These are phyloP conservation scores for Microplitis manilae DNA, from an alignment of 2,888 invertebrate genomes.

Conservation along the genomic window DNA sequence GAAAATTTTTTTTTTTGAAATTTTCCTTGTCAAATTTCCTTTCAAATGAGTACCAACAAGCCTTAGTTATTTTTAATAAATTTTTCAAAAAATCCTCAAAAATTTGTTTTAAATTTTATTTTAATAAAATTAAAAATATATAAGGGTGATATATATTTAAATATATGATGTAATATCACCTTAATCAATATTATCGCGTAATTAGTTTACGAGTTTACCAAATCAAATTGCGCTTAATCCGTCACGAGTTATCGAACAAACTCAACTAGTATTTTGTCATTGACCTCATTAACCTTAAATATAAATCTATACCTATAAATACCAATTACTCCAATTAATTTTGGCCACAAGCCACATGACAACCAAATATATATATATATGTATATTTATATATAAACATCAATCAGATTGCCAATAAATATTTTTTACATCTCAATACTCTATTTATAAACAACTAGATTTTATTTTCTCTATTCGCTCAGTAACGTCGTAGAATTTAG, in stretches of 20 bases:
- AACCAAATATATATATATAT: constrained; percentile 6
- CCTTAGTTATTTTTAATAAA: too few species aligned
- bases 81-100: too few species aligned
- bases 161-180: too few species aligned
- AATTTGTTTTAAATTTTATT: too few species aligned
- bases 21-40: too few species aligned
- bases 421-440: background rate
- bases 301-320: background rate
- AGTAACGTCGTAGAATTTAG: background rate
- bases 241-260: constrained; percentile 9
- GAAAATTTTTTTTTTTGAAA: too few species aligned
- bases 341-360: constrained; percentile 36
- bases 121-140: too few species aligned
- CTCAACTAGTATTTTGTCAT: constrained; percentile 7
- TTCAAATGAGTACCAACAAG: too few species aligned
- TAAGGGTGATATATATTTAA: too few species aligned
- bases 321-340: constrained; percentile 18
- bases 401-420: background rate
- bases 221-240: background rate
- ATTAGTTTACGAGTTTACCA: too few species aligned
- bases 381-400: background rate
- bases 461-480: background rate
- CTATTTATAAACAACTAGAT: background rate
- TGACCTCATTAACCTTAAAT: constrained; percentile 4
- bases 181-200: too few species aligned